These are phyloP conservation scores for Acanthopleura granulata DNA, from an alignment of 2,888 invertebrate genomes.

Conservation along the genomic window DNA sequence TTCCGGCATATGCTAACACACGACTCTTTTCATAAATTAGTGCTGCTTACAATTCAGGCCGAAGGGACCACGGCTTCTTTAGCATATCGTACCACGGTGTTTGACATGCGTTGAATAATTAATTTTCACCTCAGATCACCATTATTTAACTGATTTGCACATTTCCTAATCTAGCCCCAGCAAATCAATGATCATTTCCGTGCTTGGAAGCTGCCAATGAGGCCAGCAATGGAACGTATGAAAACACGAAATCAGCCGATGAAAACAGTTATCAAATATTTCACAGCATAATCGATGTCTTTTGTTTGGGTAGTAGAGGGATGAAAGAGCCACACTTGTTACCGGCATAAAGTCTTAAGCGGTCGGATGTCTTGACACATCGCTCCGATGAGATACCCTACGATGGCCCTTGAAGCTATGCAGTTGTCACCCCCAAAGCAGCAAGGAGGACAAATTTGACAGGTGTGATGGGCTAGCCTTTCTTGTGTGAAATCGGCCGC, in stretches of 20 bases:
- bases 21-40: background rate
- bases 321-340: too few relatives aligned
- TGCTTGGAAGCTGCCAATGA: background rate
- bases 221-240: background rate
- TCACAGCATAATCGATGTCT: background rate
- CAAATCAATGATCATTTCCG: background rate
- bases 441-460: background rate
- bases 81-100: background rate
- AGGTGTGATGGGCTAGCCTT: background rate
- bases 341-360: too few relatives aligned
- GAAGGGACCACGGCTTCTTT: background rate
- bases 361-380: too few relatives aligned
- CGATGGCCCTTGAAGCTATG: too few relatives aligned
- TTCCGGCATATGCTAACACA: background rate
- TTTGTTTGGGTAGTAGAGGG: background rate
- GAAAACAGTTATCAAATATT: slow-evolving; percentile 8
- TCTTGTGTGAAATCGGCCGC: too few relatives aligned
- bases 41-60: background rate
- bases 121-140: slow-evolving; percentile 10
- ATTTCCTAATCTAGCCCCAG: background rate
- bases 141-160: slow-evolving; percentile 8
- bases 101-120: slow-evolving; percentile 15
- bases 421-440: too few relatives aligned
- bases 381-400: too few relatives aligned
- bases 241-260: slow-evolving; percentile 7